A percentile compares a stretch with the other conserved stretches of the same genome.
These are phyloP conservation scores for Eugnorisma glareosa DNA, from an alignment of 2,888 invertebrate species.

Conservation along the genomic window DNA sequence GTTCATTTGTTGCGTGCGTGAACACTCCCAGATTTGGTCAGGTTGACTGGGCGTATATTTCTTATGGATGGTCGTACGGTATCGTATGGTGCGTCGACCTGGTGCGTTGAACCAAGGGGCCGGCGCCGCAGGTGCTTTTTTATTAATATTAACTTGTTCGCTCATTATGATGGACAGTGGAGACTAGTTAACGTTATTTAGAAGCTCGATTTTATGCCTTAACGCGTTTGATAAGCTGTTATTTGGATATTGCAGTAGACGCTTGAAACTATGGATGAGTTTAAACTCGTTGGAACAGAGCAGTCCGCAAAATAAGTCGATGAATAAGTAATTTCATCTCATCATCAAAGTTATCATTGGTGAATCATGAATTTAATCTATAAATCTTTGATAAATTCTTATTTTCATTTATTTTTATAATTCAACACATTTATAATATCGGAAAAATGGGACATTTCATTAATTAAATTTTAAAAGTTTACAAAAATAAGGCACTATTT, in stretches of 20 bases:
- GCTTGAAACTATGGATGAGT: neutral
- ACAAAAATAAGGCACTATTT: no score
- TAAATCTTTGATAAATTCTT: no score
- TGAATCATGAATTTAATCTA: neutral
- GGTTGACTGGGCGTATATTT: conserved; percentile 83
- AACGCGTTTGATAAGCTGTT: conserved; percentile 26
- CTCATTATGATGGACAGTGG: conserved; percentile 66
- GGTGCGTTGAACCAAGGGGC: conserved; percentile 87
- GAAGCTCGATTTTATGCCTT: conserved; percentile 33
- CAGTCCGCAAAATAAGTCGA: conserved; percentile 20
- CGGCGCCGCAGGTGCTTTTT: conserved; percentile 80
- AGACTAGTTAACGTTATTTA: conserved; percentile 58
- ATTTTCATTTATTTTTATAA: neutral
- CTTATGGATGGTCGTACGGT: conserved; percentile 88
- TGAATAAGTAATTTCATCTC: neutral
- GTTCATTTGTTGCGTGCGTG: conserved; percentile 74
- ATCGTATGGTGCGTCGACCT: conserved; percentile 87
- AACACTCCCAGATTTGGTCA: conserved; percentile 79
- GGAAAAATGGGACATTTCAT: no score
- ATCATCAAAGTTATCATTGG: neutral
- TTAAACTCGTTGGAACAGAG: neutral
- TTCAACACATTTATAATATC: neutral
- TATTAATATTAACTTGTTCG: conserved; percentile 75
- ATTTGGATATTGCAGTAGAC: conserved; percentile 4
- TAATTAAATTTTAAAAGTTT: neutral